Percentiles rank a stretch among this genome's conserved stretches.
Evolutionary conservation across 1,140 invertebrate species (phyloP).

Genomic region (Teleopsis dalmanni): DNA sequence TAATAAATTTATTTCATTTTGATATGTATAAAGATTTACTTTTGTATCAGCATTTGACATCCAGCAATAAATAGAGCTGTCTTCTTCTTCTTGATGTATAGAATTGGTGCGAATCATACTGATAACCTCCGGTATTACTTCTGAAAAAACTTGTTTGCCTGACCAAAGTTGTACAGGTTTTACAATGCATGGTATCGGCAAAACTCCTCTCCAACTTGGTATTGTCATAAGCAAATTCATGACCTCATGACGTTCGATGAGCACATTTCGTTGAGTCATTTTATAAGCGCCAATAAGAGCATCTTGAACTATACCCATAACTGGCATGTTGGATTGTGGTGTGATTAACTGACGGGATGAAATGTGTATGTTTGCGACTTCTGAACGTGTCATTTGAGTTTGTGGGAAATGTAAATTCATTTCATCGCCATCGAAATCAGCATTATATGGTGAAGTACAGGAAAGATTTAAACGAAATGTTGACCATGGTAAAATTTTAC

Average conservation of each 20-base stretch:
- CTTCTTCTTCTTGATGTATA: slow-evolving; percentile 98
- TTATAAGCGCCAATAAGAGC: slow-evolving; percentile 94
- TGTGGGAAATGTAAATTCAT: slow-evolving; percentile 99
- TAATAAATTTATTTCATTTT: not conserved
- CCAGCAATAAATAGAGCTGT: slow-evolving; percentile 95
- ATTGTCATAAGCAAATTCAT: slow-evolving; percentile 98
- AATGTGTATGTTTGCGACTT: slow-evolving; percentile 92
- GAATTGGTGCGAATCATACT: slow-evolving; percentile 94
- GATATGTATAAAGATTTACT: slow-evolving; percentile 37
- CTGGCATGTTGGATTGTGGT: slow-evolving; percentile 89
- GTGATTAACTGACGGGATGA: slow-evolving; percentile 96
- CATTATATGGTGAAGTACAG: slow-evolving; percentile 97
- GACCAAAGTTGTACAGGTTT: slow-evolving; percentile 97
- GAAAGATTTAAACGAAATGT: slow-evolving; percentile 88
- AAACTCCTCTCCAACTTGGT: slow-evolving; percentile 95
- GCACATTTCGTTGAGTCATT: slow-evolving; percentile 98
- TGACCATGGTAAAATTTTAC: slow-evolving; percentile 93
- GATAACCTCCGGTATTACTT: slow-evolving; percentile 96
- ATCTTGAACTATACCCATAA: slow-evolving; percentile 99
- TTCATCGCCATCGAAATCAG: slow-evolving; percentile 99
- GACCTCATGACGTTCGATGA: slow-evolving; percentile 91
- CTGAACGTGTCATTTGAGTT: slow-evolving; percentile 95
- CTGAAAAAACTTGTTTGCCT: slow-evolving; percentile 90
- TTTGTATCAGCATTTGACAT: slow-evolving; percentile 98
- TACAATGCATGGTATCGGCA: slow-evolving; percentile 92